Evolutionary conservation across 2,888 invertebrate species (phyloP).

Genomic region (Chaetogeoica ovagalla): DNA sequence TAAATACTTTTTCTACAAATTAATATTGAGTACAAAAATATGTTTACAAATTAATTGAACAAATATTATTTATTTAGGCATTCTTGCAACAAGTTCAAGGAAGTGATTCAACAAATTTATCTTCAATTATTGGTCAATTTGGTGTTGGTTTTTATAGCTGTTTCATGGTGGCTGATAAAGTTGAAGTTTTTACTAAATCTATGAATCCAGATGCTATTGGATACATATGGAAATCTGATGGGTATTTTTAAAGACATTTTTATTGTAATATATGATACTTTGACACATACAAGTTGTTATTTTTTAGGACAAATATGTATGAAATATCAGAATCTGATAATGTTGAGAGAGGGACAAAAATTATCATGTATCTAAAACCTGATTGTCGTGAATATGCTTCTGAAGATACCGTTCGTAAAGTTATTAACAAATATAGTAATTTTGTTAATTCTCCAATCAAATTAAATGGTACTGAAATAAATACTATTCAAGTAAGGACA

Average conservation of each 20-base stretch:
- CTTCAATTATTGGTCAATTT: slow-evolving; percentile 92
- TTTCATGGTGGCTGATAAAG: slow-evolving; percentile 95
- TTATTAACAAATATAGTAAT: slow-evolving; percentile 95
- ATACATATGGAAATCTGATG: slow-evolving; percentile 88
- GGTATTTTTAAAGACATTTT: slow-evolving; percentile 64
- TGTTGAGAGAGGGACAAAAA: slow-evolving; percentile 87
- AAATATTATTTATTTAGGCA: slow-evolving; percentile 62
- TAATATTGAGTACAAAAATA: background rate
- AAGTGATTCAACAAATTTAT: slow-evolving; percentile 68
- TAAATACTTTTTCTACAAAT: slow-evolving; percentile 57
- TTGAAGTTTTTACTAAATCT: slow-evolving; percentile 86
- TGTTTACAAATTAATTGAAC: slow-evolving; percentile 26
- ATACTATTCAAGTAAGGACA: slow-evolving; percentile 73
- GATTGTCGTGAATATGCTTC: slow-evolving; percentile 89
- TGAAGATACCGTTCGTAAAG: slow-evolving; percentile 79
- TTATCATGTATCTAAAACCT: slow-evolving; percentile 83
- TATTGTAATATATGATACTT: background rate
- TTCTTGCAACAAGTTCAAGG: slow-evolving; percentile 83
- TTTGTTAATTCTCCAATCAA: slow-evolving; percentile 93
- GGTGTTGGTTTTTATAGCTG: slow-evolving; percentile 98
- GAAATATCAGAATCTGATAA: slow-evolving; percentile 85
- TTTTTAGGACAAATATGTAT: slow-evolving; percentile 79
- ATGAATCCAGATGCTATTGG: slow-evolving; percentile 70
- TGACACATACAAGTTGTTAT: background rate
- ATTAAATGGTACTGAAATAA: slow-evolving; percentile 85